phyloP scores from a whole-genome alignment of 2,888 invertebrate species.

The Drosophila affinis region DNA sequence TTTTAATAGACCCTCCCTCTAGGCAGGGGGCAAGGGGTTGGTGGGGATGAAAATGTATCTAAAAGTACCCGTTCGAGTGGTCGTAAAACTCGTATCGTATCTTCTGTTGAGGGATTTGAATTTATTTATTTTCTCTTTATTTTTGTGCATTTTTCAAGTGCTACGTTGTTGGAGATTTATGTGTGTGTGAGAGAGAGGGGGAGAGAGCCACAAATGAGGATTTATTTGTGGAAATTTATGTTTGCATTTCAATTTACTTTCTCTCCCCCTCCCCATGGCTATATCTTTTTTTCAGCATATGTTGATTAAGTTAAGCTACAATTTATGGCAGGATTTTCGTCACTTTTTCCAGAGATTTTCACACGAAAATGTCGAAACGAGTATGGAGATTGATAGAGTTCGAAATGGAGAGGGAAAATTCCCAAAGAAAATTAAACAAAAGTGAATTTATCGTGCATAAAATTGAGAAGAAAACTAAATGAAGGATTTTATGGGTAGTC shows the following conservation, averaged over 20 bases:
- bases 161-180: conserved; percentile 64
- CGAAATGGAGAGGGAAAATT: neutral
- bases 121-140: conserved; percentile 38
- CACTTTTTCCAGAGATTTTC: neutral
- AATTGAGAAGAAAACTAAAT: neutral
- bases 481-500: no score
- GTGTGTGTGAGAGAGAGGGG: conserved; percentile 16
- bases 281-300: conserved; percentile 17
- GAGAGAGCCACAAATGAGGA: conserved; percentile 12
- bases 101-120: conserved; percentile 20
- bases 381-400: neutral
- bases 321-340: conserved; percentile 22
- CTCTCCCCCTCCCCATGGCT: conserved; percentile 2
- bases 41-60: conserved; percentile 48
- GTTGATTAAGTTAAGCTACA: conserved; percentile 53
- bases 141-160: conserved; percentile 33
- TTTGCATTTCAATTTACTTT: conserved; percentile 59
- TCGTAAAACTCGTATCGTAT: conserved; percentile 69
- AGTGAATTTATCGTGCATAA: neutral
- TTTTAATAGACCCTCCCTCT: conserved; percentile 58
- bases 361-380: neutral
- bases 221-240: conserved; percentile 40
- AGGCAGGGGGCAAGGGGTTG: no score
- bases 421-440: neutral
- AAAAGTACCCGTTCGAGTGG: conserved; percentile 61